Evolutionary conservation across 1,140 invertebrate species (phyloP).

Genomic region (Frieseomelitta varia): DNA sequence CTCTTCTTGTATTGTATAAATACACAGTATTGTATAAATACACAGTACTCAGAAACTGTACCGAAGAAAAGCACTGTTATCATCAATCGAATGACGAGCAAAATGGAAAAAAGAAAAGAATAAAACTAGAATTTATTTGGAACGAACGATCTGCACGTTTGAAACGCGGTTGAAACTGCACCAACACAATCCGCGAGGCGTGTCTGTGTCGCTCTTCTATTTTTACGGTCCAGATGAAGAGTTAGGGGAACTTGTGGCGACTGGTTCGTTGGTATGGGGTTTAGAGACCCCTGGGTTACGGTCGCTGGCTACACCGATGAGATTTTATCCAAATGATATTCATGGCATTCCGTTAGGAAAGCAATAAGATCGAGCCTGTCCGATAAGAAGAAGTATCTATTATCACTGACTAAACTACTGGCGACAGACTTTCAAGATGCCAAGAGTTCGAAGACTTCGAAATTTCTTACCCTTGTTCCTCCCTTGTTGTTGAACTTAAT

Average conservation of each 20-base stretch:
- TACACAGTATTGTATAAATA: no score
- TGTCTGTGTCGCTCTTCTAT: conserved; percentile 1
- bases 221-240: conserved; percentile 44
- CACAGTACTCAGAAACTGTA: no score
- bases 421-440: not conserved
- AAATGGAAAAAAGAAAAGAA: not conserved
- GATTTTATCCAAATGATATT: conserved; percentile 79
- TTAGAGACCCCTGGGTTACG: conserved; percentile 27
- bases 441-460: not conserved
- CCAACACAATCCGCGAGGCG: not conserved
- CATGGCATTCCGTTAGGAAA: conserved; percentile 57
- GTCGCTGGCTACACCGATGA: conserved; percentile 65
- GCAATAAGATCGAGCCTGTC: conserved; percentile 41
- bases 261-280: conserved; percentile 27
- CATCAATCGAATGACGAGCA: not conserved
- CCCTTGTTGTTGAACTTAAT: not conserved
- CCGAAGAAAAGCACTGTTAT: not conserved
- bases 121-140: no score
- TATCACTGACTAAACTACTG: conserved; percentile 60
- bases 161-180: not conserved
- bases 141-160: not conserved
- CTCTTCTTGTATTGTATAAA: not conserved
- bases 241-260: not conserved
- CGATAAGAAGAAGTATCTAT: conserved; percentile 66
- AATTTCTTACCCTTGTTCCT: not conserved